Base-by-base conservation (phyloP, 2,888 invertebrate genomes). In the Epicampocera succincta region DNA sequence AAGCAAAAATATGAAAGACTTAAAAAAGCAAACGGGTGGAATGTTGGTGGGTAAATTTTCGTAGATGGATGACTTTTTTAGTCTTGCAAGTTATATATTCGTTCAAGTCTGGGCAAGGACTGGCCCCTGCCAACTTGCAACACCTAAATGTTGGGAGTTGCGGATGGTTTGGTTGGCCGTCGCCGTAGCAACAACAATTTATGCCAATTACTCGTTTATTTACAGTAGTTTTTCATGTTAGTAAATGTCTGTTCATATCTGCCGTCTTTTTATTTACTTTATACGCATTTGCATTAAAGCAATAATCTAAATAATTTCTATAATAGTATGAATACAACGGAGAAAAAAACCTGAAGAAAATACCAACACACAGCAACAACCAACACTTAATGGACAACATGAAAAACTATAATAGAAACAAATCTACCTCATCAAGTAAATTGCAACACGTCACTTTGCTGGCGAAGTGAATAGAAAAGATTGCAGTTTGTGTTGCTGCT, bases 231-330 rank as follows among this genome's bases (percentile, higher is more conserved):
- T 77, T 74, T 80, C 69, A 77, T 71, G 69, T 79, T 77, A 63
- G 54, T 63, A 65, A 77, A 66, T 54, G 69, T 76, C 69, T 69
- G 69, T 46, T 76, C 61, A 54, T 44, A 76, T 69, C 61, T 38
- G 42, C 15, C 13, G 13, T 50, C 25, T 33, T 46, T 72, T 68
- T 69, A 60, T 80, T 71, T 63, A 54, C 60, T 76, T 61, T 58
- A 76, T 66, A 82, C 82, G 78, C 82, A 82, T 82, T 82, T 82
- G 78, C 72, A 78, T 82, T 73, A 73, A 78, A 71, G 65, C 60
- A 71, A 74, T 84, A 87, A 87, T 87, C 86, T 85, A 85, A 87
- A 86, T 86, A 85, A 85, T 85, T 84, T 85, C 83, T 83, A 85
- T 87, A 85, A 84, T 86, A 56, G 42, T 29, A 54, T 56, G 54